Evolutionary conservation across 2,113 vertebrate species (phyloP).

Genomic region (Meleagris gallopavo): DNA sequence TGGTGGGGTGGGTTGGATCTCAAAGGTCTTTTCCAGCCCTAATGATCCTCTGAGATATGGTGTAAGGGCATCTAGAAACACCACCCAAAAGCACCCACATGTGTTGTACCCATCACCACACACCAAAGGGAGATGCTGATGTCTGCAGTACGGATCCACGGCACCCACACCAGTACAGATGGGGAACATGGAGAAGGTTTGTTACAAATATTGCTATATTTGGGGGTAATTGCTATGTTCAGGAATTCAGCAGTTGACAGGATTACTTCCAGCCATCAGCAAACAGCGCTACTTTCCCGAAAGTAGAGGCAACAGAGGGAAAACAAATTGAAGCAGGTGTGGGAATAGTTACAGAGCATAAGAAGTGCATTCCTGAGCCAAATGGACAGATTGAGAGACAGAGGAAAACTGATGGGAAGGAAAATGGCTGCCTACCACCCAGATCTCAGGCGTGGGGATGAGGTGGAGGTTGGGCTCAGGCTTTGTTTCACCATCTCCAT

Average conservation of each 20-base stretch:
- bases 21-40: neutral
- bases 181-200: neutral
- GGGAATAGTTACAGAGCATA: constrained; percentile 15
- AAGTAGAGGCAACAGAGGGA: constrained; percentile 50
- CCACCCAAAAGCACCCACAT: neutral
- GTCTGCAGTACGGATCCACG: neutral
- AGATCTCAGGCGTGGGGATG: neutral
- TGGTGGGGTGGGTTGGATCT: too few species aligned
- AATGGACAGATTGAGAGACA: constrained; percentile 56
- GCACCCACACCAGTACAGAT: accelerated
- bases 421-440: neutral
- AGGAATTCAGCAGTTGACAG: constrained; percentile 24
- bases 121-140: neutral
- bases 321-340: constrained; percentile 59
- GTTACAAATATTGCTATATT: neutral
- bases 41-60: neutral
- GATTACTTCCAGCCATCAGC: constrained; percentile 32
- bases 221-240: neutral
- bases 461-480: constrained; percentile 13
- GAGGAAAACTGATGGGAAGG: constrained; percentile 34
- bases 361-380: constrained; percentile 39
- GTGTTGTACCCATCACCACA: neutral
- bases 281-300: neutral
- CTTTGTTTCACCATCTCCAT: neutral
- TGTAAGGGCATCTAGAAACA: neutral